Evolutionary conservation across 2,113 vertebrate genomes (phyloP), one percentile per base, ranked within the genome.

Genomic region (Hyaena hyaena): DNA sequence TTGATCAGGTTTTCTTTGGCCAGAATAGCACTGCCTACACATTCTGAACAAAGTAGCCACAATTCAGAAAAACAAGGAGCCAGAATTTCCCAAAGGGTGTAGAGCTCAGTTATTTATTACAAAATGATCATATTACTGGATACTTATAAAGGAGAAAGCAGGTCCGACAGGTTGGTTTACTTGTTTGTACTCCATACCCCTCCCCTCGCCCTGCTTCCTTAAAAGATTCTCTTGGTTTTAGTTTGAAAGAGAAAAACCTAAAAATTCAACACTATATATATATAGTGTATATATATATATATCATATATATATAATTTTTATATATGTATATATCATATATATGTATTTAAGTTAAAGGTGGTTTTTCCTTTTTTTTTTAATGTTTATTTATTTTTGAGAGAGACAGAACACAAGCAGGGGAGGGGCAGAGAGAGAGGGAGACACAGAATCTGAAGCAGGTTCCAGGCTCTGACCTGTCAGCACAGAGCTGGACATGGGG

Each of bases 31-130:
- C n/a, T 35, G 80, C 95, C 80, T 79, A 33, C 63, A 65, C 10
- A n/a, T 92, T 69, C 81, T 82, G 63, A 93, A 90, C 90, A 48
- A 83, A 95, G 80, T 90, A 45, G 85, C 71, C 92, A 88, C 50
- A 84, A 58, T 58, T 65, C 74, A 95, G 85, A 74, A 92, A 92
- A 31, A 79, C 9, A 76, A 58, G 96, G 88, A 79, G 39, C 79
- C 58, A 77, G 68, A 79, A 76, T 89, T 92, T 92, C 63, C 83
- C 81, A 90, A 82, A 93, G 43, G 17, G 33, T 66, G 26, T 17
- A 76, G 19, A 2, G 71, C 61, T 90, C 43, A 31, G 81, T 50
- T 88, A 92, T 92, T 93, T 61, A 82, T 73, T 68, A 88, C 79
- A 61, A 92, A 84, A 88, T 63, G 68, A 83, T 94, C 83, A 45